phyloP scores from a whole-genome alignment of 2,888 invertebrate genomes.

The Papilio gigon region DNA sequence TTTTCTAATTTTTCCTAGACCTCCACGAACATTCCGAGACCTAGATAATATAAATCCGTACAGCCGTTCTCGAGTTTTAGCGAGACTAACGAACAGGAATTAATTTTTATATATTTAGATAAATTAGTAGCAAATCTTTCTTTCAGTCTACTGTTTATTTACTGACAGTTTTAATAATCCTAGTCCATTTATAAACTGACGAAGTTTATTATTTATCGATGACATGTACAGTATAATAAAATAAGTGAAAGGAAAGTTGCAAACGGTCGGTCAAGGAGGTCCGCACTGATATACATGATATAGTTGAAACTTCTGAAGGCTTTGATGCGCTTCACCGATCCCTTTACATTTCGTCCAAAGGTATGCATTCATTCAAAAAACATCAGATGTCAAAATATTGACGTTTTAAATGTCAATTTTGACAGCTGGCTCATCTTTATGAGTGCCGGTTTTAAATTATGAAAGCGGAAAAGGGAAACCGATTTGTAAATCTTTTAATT shows the following conservation, averaged over 20 bases:
- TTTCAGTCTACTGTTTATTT: too few relatives aligned
- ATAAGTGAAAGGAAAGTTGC: conserved; percentile 66
- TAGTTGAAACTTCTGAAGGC: conserved; percentile 44
- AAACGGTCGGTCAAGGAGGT: conserved; percentile 70
- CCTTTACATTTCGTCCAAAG: not conserved
- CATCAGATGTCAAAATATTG: not conserved
- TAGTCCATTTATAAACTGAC: not conserved
- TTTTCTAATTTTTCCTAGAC: too few relatives aligned
- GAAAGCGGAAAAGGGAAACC: conserved; percentile 9
- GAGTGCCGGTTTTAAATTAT: not conserved
- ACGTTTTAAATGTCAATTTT: not conserved
- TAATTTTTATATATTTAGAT: too few relatives aligned
- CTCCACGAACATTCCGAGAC: too few relatives aligned
- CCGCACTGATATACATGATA: conserved; percentile 56
- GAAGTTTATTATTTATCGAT: not conserved
- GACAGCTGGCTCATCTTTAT: not conserved
- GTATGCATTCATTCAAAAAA: not conserved
- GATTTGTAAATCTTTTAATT: not conserved
- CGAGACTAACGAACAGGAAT: too few relatives aligned
- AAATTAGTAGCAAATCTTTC: too few relatives aligned
- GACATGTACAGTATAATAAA: conserved; percentile 44
- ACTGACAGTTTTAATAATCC: not conserved
- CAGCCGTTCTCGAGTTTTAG: too few relatives aligned
- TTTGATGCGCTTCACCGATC: conserved; percentile 30
- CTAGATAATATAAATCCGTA: too few relatives aligned